Evolutionary conservation across 2,797 vertebrate genomes (phyloP).

Genomic region (Acanthurus leucopareius): DNA sequence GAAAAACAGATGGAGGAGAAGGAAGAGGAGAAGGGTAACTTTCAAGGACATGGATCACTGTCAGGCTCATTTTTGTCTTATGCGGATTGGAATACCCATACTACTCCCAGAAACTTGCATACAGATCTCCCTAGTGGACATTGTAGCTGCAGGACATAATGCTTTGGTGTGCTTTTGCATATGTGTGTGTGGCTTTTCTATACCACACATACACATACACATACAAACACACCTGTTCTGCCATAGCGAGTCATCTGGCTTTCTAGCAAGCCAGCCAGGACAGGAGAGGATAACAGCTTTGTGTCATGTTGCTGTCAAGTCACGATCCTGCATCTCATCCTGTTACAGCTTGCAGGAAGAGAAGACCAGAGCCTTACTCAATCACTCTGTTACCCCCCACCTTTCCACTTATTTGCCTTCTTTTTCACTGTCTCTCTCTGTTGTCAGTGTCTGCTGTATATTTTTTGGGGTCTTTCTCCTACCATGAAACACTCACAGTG

Average conservation of each 20-base stretch:
- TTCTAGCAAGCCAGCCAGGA: slow-evolving; percentile 42
- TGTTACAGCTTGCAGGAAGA: slow-evolving; percentile 47
- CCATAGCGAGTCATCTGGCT: slow-evolving; percentile 47
- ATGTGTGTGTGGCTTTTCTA: slow-evolving; percentile 15
- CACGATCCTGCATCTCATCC: slow-evolving; percentile 58
- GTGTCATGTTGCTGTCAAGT: slow-evolving; percentile 63
- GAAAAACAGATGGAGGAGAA: not conserved
- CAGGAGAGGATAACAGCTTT: slow-evolving; percentile 65
- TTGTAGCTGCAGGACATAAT: slow-evolving; percentile 37
- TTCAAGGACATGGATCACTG: slow-evolving; percentile 58
- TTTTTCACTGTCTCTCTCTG: not conserved
- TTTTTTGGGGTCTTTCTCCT: slow-evolving; percentile 8
- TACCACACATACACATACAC: not conserved
- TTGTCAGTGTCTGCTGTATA: not conserved
- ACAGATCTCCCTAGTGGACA: slow-evolving; percentile 32
- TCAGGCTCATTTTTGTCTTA: slow-evolving; percentile 31
- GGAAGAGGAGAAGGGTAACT: slow-evolving; percentile 18
- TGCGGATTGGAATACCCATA: slow-evolving; percentile 30
- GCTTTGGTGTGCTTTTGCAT: not conserved
- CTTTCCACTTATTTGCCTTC: slow-evolving; percentile 2
- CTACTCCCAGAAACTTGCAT: slow-evolving; percentile 18
- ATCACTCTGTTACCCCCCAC: slow-evolving; percentile 17
- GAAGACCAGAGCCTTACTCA: not conserved
- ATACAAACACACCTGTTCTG: slow-evolving; percentile 57
- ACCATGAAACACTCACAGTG: not conserved